A percentile compares a stretch with the other conserved stretches of the same genome.
Conservation (phyloP, 2,797 vertebrate genomes). For the Falco peregrinus region DNA sequence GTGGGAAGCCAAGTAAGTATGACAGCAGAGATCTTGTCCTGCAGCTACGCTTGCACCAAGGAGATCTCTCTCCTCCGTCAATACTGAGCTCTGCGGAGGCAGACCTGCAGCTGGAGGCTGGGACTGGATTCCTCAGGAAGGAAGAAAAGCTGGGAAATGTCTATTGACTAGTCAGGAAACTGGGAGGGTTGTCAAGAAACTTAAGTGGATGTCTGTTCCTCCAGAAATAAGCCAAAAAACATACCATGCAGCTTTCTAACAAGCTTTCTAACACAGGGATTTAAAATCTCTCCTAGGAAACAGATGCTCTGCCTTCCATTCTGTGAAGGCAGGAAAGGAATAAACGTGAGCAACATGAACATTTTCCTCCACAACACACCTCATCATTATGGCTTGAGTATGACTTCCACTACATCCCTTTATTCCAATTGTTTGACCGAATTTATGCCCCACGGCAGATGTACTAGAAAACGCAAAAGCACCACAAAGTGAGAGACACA, state of each 20-base stretch:
- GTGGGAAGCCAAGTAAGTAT: not conserved
- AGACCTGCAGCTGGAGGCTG: slow-evolving; percentile 14
- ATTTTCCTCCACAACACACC: slow-evolving; percentile 52
- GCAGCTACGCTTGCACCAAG: not conserved
- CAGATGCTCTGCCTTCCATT: slow-evolving; percentile 44
- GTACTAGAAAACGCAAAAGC: slow-evolving; percentile 74
- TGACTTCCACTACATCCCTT: slow-evolving; percentile 72
- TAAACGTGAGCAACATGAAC: slow-evolving; percentile 17
- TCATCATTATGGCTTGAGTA: slow-evolving; percentile 68
- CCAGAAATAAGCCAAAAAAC: slow-evolving; percentile 63
- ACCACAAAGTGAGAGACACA: slow-evolving; percentile 78
- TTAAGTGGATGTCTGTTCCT: slow-evolving; percentile 51
- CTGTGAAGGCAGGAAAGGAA: slow-evolving; percentile 49
- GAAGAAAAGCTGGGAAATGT: slow-evolving; percentile 52
- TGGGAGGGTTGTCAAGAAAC: slow-evolving; percentile 38
- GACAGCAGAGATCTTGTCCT: not conserved
- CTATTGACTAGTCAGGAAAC: slow-evolving; percentile 27
- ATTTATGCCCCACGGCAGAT: slow-evolving; percentile 66
- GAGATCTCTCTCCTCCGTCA: not conserved
- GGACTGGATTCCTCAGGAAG: slow-evolving; percentile 62
- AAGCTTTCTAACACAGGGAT: slow-evolving; percentile 48
- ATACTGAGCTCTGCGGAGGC: not conserved
- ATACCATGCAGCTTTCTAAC: slow-evolving; percentile 65
- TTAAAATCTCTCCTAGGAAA: slow-evolving; percentile 53
- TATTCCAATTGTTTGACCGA: slow-evolving; percentile 67